Conservation (phyloP, 2,797 vertebrate genomes). For the Danio jaintianensis region DNA sequence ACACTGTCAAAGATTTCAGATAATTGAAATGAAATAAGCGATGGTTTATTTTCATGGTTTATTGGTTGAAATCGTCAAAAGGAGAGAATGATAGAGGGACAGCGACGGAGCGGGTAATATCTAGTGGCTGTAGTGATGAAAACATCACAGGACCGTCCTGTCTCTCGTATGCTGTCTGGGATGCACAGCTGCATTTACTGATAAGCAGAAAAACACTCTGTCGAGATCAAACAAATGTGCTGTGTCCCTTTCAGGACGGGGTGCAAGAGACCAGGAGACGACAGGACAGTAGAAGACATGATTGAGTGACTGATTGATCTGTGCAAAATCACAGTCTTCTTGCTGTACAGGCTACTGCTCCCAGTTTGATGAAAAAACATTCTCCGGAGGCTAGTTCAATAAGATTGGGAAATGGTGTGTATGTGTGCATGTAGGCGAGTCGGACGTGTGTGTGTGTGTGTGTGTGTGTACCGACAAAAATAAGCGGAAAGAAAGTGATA, state of each 20-base stretch:
- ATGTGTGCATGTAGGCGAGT: neutral
- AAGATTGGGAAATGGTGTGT: constrained; percentile 12
- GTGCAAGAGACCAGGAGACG: constrained; percentile 44
- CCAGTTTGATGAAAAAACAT: neutral
- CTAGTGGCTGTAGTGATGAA: constrained; percentile 60
- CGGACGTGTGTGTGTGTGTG: neutral
- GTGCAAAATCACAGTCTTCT: constrained; percentile 34
- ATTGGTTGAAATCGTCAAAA: constrained; percentile 24
- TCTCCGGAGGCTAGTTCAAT: constrained; percentile 17
- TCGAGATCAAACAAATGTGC: constrained; percentile 50
- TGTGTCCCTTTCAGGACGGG: constrained; percentile 42
- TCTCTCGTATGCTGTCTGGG: constrained; percentile 59
- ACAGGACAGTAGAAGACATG: constrained; percentile 39
- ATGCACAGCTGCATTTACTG: constrained; percentile 71
- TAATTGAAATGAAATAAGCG: constrained; percentile 7
- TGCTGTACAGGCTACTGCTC: constrained; percentile 23
- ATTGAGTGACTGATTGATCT: constrained; percentile 46
- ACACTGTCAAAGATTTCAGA: constrained; percentile 31
- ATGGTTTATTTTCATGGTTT: constrained; percentile 34
- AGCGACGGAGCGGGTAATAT: constrained; percentile 48
- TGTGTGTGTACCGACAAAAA: constrained; percentile 19
- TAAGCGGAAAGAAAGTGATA: neutral
- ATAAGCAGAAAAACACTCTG: constrained; percentile 67
- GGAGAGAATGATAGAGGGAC: constrained; percentile 54
- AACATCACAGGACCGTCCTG: constrained; percentile 53